Base-by-base conservation (phyloP, 2,797 vertebrate genomes). In the Todus mexicanus region DNA sequence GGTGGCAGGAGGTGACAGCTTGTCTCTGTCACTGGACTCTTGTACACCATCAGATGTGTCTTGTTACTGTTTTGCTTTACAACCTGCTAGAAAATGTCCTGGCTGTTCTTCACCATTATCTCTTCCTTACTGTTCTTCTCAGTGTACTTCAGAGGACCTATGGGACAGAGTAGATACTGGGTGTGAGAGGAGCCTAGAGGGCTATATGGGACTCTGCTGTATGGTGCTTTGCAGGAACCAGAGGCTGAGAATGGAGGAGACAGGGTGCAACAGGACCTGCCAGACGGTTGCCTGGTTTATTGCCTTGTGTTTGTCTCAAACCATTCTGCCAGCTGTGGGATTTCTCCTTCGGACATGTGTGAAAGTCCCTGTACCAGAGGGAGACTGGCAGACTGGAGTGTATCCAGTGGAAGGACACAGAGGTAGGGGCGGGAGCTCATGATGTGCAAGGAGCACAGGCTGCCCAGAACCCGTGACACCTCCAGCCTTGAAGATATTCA, bases 11-110 rank as follows among this genome's bases (percentile, higher is more conserved):
- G 48, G 20, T 0, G 2, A 45, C 43, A 57, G 29, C 33, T 17
- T 38, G 10, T 21, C 66, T 63, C 61, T 53, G 56, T 16, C 0
- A 0, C 25, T 1, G 2, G 33, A 27, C 26, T 63, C n/a, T 64
- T 1, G 0, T 48, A 25, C 19, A 15, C 45, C 2, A 4, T 21
- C 1, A 1, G 40, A 22, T 45, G 12, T n/a, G 16, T 75, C 63
- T 60, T 74, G 50, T 27, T 82, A 51, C 27, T 1, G 0, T 82
- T 68, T 57, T 81, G 54, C 50, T 57, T 69, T 63, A 64, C 40
- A 60, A 48, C 31, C 61, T 84, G n/a, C 29, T 74, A 31, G 72
- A 63, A 70, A 70, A 65, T 19, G n/a, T 57, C 43, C 43, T 26
- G 22, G 20, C 7, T 18, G 54, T 79, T 70, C 37, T 43, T 70